Conservation (phyloP, 2,797 vertebrate species). For the Rhincodon typus region DNA sequence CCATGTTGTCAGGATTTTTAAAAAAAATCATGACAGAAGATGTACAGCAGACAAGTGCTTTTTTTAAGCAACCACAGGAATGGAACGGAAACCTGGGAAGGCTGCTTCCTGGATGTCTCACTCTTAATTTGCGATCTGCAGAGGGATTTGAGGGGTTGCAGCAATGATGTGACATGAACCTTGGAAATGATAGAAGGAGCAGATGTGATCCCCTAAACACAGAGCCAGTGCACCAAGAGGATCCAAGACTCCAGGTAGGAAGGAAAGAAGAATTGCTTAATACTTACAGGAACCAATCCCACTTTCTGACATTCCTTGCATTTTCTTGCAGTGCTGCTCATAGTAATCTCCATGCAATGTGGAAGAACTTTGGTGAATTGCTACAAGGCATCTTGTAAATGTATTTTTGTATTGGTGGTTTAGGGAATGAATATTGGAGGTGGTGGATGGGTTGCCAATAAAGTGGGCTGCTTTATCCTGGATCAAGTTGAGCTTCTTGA, state of each 20-base stretch:
- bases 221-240: background rate
- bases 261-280: background rate
- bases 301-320: background rate
- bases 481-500: background rate
- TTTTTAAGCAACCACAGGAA: background rate
- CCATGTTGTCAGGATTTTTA: background rate
- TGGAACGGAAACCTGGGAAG: background rate
- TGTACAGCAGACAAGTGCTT: background rate
- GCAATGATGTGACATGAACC: background rate
- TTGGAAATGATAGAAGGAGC: background rate
- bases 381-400: background rate
- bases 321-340: background rate
- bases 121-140: background rate
- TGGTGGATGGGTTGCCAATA: background rate
- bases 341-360: background rate
- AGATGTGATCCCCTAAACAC: background rate
- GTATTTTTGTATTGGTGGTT: background rate
- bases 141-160: background rate
- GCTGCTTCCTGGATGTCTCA: background rate
- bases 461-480: background rate
- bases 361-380: background rate
- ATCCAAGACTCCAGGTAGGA: background rate
- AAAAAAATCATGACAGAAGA: background rate
- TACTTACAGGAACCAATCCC: background rate
- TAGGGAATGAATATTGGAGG: background rate